Conservation (phyloP, 2,888 invertebrate genomes). For the Thecocarcelia acutangulata region DNA sequence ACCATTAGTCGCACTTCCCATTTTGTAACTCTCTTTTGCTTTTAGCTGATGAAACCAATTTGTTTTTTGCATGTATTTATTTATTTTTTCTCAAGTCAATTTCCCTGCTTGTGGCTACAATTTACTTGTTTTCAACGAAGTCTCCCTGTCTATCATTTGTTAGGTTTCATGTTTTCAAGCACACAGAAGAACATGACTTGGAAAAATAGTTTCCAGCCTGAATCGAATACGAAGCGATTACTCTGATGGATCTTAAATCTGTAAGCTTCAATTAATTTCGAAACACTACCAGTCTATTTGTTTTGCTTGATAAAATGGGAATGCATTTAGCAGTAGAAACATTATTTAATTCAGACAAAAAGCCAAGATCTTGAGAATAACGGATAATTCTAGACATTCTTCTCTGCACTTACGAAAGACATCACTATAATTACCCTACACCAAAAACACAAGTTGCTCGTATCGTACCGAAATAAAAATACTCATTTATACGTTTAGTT, state of each 20-base stretch:
- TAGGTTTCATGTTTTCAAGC: slow-evolving; percentile 73
- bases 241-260: slow-evolving; percentile 28
- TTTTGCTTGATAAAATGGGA: slow-evolving; percentile 1
- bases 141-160: slow-evolving; percentile 78
- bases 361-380: slow-evolving; percentile 17
- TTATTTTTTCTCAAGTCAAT: slow-evolving; percentile 54
- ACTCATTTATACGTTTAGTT: slow-evolving; percentile 57
- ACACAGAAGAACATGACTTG: slow-evolving; percentile 59
- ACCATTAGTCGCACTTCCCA: slow-evolving; percentile 32
- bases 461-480: neutral
- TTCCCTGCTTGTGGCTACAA: slow-evolving; percentile 71
- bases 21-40: slow-evolving; percentile 14
- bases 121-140: slow-evolving; percentile 72
- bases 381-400: slow-evolving; percentile 20
- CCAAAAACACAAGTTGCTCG: neutral
- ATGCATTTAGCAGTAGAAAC: neutral
- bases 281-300: slow-evolving; percentile 29
- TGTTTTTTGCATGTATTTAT: slow-evolving; percentile 25
- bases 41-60: slow-evolving; percentile 35
- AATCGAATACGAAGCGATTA: slow-evolving; percentile 55
- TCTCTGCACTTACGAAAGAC: slow-evolving; percentile 15
- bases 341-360: slow-evolving; percentile 1
- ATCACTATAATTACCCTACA: slow-evolving; percentile 57
- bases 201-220: slow-evolving; percentile 12
- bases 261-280: slow-evolving; percentile 51